Evolutionary conservation across 2,797 vertebrate genomes (phyloP), one percentile per base, ranked within the genome.

Genomic region (Muraenolepis orangiensis): DNA sequence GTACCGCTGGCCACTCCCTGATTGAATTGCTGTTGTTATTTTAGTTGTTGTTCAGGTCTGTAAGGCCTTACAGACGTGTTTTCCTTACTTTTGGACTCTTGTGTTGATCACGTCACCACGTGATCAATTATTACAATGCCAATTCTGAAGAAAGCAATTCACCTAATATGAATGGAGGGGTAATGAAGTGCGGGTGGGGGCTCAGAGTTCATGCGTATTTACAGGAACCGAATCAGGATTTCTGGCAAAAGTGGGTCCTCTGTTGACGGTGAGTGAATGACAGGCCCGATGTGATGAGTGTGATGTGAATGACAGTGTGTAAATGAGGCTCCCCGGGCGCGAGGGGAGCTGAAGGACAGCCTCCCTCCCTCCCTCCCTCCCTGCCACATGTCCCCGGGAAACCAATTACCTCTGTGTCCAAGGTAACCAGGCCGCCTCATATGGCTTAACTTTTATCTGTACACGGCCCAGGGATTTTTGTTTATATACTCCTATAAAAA

Each of bases 371-470:
- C 81, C 84, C n/a, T n/a, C n/a, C n/a, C n/a, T n/a, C 70, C 69
- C 69, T 71, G 80, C 79, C 85, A 85, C 78, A 80, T 81, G 79
- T 91, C 91, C 91, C 91, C 85, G 81, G 86, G 91, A 93, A 92
- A 93, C 91, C 91, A 93, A 93, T 93, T 92, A 93, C 86, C 85
- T 82, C 85, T 79, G 76, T 85, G 84, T 88, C 87, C 87, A 82
- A 86, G 73, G 85, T 76, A 72, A 77, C 80, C 82, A 86, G 73
- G 23, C 80, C 79, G 85, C 81, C 81, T 74, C 3, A 89, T 88
- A 86, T 87, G 87, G 81, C 13, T 57, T 84, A 89, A 87, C 85
- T 92, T 89, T 90, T 82, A 91, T 91, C 81, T 77, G 51, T 0
- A 32, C 82, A 83, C 77, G 81, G 82, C 87, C 74, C 67, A 38